These are phyloP conservation scores for Styela clava DNA, from an alignment of 23 tunicate species.

Conservation along the genomic window DNA sequence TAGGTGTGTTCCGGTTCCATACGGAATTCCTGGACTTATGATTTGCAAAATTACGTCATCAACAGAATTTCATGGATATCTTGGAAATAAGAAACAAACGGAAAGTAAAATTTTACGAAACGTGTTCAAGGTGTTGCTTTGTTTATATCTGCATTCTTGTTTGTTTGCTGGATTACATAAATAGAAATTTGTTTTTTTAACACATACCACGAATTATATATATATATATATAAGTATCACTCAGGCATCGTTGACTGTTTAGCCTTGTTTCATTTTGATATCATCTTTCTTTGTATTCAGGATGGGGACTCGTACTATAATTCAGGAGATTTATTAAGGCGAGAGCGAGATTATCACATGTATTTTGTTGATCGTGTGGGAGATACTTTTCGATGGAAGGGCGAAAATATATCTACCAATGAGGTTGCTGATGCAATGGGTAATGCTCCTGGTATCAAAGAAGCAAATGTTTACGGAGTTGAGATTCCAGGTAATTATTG, in stretches of 20 bases:
- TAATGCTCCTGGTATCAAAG: conserved; percentile 55
- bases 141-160: too few relatives aligned
- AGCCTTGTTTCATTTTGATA: too few relatives aligned
- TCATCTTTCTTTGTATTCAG: too few relatives aligned
- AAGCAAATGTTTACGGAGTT: conserved; percentile 56
- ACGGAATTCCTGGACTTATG: conserved; percentile 65
- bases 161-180: too few relatives aligned
- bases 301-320: conserved; percentile 80
- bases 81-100: conserved; percentile 70
- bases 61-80: conserved; percentile 45
- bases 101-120: conserved; percentile 64
- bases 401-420: conserved; percentile 92
- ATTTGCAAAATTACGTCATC: conserved; percentile 47
- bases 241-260: too few relatives aligned
- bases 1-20: conserved; percentile 40
- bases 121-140: conserved; percentile 81
- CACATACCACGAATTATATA: too few relatives aligned
- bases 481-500: conserved; percentile 47
- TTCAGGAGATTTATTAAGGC: conserved; percentile 72
- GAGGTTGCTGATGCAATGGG: conserved; percentile 77
- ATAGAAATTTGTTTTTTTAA: too few relatives aligned
- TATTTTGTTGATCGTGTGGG: conserved; percentile 85
- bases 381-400: conserved; percentile 95
- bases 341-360: conserved; percentile 46
- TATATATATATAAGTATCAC: too few relatives aligned